Evolutionary conservation across 2,888 invertebrate genomes (phyloP).

Genomic region (Aleiodes leptofemur): DNA sequence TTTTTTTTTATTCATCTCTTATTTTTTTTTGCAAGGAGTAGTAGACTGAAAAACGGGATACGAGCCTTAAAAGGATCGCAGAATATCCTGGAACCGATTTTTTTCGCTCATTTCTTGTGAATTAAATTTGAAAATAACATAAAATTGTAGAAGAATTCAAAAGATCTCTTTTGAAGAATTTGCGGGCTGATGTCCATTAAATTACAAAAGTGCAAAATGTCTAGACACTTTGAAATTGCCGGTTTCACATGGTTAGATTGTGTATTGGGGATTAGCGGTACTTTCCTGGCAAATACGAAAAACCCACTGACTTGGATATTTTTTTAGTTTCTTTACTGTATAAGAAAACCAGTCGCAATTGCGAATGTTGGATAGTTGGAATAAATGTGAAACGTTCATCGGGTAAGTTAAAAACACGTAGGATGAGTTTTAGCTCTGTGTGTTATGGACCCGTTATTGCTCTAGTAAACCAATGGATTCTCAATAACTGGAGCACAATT

Average conservation of each 20-base stretch:
- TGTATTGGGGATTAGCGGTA: constrained; percentile 39
- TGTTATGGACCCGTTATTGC: constrained; percentile 46
- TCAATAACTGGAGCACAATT: constrained; percentile 37
- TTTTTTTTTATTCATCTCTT: not conserved
- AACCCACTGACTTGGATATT: constrained; percentile 41
- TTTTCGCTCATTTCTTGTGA: not conserved
- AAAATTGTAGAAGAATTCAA: no score
- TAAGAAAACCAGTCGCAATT: constrained; percentile 14
- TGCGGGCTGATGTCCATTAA: not conserved
- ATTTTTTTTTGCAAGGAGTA: not conserved
- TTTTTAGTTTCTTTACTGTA: constrained; percentile 15
- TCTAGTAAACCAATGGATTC: constrained; percentile 47
- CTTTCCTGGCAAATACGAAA: constrained; percentile 31
- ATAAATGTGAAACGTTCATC: constrained; percentile 19
- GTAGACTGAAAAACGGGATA: constrained; percentile 1
- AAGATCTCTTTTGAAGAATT: not conserved
- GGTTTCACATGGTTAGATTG: not conserved
- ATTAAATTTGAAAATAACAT: not conserved
- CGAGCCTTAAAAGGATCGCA: constrained; percentile 21
- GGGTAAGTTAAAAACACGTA: constrained; percentile 17
- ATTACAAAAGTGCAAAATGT: constrained; percentile 3
- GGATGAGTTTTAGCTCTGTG: constrained; percentile 18
- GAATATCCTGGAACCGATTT: constrained; percentile 16
- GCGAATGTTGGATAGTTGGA: not conserved
- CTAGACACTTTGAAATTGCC: constrained; percentile 4